Percentiles rank a stretch among this genome's conserved stretches.
Evolutionary conservation across 2,113 vertebrate species (phyloP).

Genomic region (Microcebus griseorufus): DNA sequence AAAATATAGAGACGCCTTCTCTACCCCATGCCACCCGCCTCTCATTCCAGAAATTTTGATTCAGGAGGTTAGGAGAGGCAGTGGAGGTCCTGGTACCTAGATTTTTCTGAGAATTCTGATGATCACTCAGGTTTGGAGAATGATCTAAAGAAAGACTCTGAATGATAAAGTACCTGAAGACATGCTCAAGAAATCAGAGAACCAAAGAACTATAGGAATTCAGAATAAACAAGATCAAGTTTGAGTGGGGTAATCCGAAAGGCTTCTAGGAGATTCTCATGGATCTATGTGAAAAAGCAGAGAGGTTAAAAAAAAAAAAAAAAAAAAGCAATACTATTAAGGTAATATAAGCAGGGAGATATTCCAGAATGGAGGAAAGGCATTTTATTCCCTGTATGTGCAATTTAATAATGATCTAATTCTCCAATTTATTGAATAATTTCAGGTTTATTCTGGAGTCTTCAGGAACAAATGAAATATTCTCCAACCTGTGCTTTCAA

Average conservation of each 20-base stretch:
- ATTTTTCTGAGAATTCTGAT: constrained; percentile 19
- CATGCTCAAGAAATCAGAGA: background rate
- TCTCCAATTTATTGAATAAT: background rate
- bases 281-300: background rate
- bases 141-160: background rate
- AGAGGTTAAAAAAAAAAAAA: background rate
- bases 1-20: background rate
- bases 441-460: background rate
- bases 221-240: background rate
- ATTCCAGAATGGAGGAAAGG: background rate
- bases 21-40: no score
- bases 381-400: background rate
- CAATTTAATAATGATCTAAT: background rate
- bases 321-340: background rate
- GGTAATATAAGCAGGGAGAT: background rate
- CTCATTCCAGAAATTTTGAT: constrained; percentile 2
- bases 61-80: background rate
- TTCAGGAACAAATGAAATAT: background rate
- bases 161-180: background rate
- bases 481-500: background rate
- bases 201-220: background rate
- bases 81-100: background rate
- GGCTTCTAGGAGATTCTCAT: background rate
- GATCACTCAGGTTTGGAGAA: background rate
- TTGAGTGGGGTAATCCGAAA: background rate